Percentiles rank a stretch among this genome's conserved stretches.
Evolutionary conservation across 2,797 vertebrate species (phyloP).

Genomic region (Decapterus maruadsi): DNA sequence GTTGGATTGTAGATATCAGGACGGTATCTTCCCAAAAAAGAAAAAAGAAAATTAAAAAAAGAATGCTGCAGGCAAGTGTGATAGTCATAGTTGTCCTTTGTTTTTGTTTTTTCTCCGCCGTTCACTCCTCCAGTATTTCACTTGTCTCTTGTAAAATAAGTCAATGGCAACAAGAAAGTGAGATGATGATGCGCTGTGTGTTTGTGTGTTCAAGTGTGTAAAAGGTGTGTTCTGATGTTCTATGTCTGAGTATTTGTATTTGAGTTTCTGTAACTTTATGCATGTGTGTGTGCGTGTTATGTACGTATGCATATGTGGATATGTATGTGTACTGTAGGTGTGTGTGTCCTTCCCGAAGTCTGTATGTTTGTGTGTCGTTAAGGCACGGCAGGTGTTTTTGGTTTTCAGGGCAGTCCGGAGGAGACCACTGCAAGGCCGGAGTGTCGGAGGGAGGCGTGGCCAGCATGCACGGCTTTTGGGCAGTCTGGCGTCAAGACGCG

Average conservation of each 20-base stretch:
- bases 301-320: constrained; percentile 4
- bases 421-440: constrained; percentile 97
- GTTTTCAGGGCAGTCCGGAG: constrained; percentile 99
- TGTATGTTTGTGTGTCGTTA: constrained; percentile 80
- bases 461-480: constrained; percentile 95
- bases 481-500: constrained; percentile 96
- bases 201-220: constrained; percentile 66
- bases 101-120: constrained; percentile 42
- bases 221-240: constrained; percentile 53
- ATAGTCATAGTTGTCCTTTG: constrained; percentile 55
- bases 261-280: constrained; percentile 46
- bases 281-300: constrained; percentile 22
- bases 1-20: constrained; percentile 80
- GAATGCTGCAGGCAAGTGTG: constrained; percentile 68
- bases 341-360: constrained; percentile 62
- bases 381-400: constrained; percentile 99
- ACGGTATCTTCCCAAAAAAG: constrained; percentile 34
- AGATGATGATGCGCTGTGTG: constrained; percentile 61
- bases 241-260: constrained; percentile 57
- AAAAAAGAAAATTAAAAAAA: constrained; percentile 26
- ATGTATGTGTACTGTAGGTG: constrained; percentile 6
- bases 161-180: constrained; percentile 75
- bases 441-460: constrained; percentile 93
- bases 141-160: constrained; percentile 66
- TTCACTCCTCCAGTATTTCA: constrained; percentile 54